Base-by-base conservation (phyloP, 35 echinoderm and acorn worm species). In the Heliocidaris tuberculata region DNA sequence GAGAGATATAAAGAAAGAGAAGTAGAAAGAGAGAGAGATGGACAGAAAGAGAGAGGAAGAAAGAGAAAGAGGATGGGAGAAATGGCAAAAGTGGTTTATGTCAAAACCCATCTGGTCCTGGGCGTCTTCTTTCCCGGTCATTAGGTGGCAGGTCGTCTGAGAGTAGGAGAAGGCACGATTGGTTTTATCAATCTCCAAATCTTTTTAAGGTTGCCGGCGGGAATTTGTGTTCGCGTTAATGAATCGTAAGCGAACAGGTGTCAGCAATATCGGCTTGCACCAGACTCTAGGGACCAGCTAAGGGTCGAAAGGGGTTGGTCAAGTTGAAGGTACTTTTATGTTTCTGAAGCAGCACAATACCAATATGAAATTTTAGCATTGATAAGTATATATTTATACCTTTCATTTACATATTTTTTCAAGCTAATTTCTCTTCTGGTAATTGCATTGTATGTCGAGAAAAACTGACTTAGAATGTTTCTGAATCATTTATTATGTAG, bases 211-310 rank as follows among this genome's bases (percentile, higher is more conserved):
- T 32, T 48, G 87, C 87, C 87, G 87, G 87, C 87, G 87, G 87
- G 87, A 89, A 89, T 89, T 48, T 89, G 47, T 89, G 87, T 89
- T 89, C 87, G 31, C 87, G 87, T 27, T 89, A 89, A 89, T 89
- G 87, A 89, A 89, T 89, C 87, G 87, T 89, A 89, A 89, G 24
- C 87, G 31, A 89, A 32, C 87, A 89, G 87, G 87, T 89, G 87
- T 89, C 87, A 78, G 19, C 65, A 78, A 78, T 78, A 78, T 78
- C 65, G 65, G 65, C 24, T n/a, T 78, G 27, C 65, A 19, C 21
- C 21, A 78, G 65, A n/a, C 65, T 27, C 65, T n/a, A 19, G 65
- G 65, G 65, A 78, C 65, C 65, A 78, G 17, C 65, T 0, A 78
- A 6, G 65, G 65, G 65, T 78, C 65, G 27, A 78, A 78, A 27